phyloP scores from a whole-genome alignment of 2,797 vertebrate genomes.

The Smutsia temminckii region DNA sequence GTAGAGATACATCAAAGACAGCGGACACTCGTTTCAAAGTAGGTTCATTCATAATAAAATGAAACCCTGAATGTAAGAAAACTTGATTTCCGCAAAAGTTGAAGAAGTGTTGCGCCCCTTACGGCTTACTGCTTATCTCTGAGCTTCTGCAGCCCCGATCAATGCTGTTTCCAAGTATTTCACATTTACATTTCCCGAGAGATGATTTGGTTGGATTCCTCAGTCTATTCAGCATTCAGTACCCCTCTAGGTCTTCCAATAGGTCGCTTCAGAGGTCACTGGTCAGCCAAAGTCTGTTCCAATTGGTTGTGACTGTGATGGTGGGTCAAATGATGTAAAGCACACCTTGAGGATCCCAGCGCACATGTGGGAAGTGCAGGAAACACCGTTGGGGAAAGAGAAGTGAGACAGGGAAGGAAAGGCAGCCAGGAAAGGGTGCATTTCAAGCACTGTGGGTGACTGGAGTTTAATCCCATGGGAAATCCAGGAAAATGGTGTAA shows the following conservation, averaged over 20 bases:
- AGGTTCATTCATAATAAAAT: background rate
- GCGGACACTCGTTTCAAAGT: background rate
- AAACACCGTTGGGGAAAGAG: background rate
- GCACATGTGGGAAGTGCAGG: background rate
- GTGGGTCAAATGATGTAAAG: background rate
- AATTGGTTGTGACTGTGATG: background rate
- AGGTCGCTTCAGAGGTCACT: background rate
- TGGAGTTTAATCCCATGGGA: background rate
- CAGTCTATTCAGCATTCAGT: background rate
- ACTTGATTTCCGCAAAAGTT: background rate
- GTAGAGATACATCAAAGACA: background rate
- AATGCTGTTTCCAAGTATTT: conserved; percentile 3
- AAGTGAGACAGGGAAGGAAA: background rate
- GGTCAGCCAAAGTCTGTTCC: background rate
- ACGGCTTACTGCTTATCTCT: background rate
- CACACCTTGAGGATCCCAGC: background rate
- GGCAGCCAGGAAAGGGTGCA: background rate
- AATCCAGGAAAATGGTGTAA: background rate
- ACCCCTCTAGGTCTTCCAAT: background rate
- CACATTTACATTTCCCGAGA: background rate
- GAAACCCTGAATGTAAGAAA: background rate
- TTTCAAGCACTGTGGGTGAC: background rate
- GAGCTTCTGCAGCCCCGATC: background rate
- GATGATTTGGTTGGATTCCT: background rate
- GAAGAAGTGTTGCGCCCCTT: background rate